Conservation (phyloP, 2,797 vertebrate genomes). For the Serranus cabrilla region DNA sequence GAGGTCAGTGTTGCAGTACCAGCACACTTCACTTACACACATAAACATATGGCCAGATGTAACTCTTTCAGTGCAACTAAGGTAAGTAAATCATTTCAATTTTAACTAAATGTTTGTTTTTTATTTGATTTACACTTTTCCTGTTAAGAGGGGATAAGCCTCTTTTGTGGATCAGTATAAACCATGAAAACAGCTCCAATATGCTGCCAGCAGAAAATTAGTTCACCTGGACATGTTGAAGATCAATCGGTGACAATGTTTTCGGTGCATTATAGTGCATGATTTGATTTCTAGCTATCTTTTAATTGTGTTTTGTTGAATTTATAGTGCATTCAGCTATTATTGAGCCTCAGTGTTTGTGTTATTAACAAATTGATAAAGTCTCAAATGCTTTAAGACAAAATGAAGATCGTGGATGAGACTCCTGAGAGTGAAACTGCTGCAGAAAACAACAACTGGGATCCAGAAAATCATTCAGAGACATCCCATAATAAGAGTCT, state of each 20-base stretch:
- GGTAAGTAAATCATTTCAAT: conserved; percentile 42
- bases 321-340: not conserved
- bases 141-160: too few relatives aligned
- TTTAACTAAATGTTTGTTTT: not conserved
- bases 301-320: not conserved
- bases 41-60: not conserved
- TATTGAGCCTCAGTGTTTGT: not conserved
- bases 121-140: too few relatives aligned
- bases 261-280: too few relatives aligned
- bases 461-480: conserved; percentile 52
- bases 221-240: too few relatives aligned
- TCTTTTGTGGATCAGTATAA: too few relatives aligned
- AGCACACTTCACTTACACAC: conserved; percentile 19
- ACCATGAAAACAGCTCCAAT: too few relatives aligned
- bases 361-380: not conserved
- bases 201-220: too few relatives aligned
- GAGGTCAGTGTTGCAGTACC: conserved; percentile 47
- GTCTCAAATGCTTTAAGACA: conserved; percentile 30
- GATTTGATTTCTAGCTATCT: too few relatives aligned
- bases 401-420: conserved; percentile 62
- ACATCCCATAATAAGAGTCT: conserved; percentile 55
- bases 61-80: conserved; percentile 15
- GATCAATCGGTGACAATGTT: too few relatives aligned
- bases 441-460: conserved; percentile 9
- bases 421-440: conserved; percentile 14